Evolutionary conservation across 2,113 vertebrate genomes (phyloP), one percentile per base, ranked within the genome.

Genomic region (Plotosus lineatus): DNA sequence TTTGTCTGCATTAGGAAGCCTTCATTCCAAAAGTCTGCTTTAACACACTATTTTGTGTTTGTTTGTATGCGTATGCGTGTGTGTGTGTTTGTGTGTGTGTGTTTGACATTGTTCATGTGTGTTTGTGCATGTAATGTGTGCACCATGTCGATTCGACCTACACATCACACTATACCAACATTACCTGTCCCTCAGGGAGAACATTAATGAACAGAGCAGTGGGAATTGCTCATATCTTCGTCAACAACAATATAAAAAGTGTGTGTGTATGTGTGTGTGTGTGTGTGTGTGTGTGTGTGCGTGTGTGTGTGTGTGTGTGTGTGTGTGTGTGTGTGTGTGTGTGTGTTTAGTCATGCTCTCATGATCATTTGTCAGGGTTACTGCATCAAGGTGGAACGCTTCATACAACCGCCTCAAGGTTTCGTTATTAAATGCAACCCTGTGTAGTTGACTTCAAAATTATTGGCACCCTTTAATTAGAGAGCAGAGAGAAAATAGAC

Each of bases 211-310:
- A 90, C 87, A 90, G 88, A 88, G 87, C 86, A 83, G 85, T 50
- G 81, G 85, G 86, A 90, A 91, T 89, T 90, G 89, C 86, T 92
- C 89, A 88, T 86, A 89, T 86, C 87, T 90, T 90, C 87, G 88
- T 90, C 88, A 90, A 88, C 85, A 88, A 76, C 7, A 46, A 46
- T 46, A 46, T 4, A 46, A 46, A 46, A 46, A 40, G 38, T 33
- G 63, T 46, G 44, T 46, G 44, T 46, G 44, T 46, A 12, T 46
- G 44, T 46, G 44, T 46, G 44, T 46, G 44, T 46, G 44, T 46
- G 44, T 46, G 44, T 46, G 75, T 58, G 83, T 87, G 85, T 50
- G 40, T 75, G 71, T 84, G n/a, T n/a, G n/a, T n/a, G n/a, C n/a
- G n/a, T n/a, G n/a, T n/a, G n/a, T n/a, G n/a, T n/a, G n/a, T 46